Conservation (phyloP, 2,797 vertebrate species). For the Pampus argenteus region DNA sequence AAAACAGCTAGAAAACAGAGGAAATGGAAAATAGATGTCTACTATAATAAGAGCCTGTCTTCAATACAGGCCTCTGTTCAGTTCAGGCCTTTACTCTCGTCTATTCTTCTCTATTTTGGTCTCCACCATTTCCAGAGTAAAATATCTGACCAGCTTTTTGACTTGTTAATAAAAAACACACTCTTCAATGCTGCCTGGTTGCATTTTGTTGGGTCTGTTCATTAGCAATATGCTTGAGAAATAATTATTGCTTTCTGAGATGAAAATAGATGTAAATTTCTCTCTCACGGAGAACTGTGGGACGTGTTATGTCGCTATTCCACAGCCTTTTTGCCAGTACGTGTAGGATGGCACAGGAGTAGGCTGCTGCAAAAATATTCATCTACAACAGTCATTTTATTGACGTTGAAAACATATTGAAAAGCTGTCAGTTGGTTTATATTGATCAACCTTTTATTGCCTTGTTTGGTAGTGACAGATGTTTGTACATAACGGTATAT, state of each 20-base stretch:
- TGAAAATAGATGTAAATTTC: constrained; percentile 49
- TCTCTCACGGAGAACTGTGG: constrained; percentile 38
- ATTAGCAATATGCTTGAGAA: constrained; percentile 47
- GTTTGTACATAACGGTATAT: background rate
- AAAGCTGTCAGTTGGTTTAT: constrained; percentile 6
- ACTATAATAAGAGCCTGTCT: background rate
- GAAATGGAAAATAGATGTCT: background rate
- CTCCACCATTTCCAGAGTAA: background rate
- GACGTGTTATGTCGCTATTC: constrained; percentile 49
- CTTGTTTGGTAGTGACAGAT: constrained; percentile 3
- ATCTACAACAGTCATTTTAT: constrained; percentile 10
- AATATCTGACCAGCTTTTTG: background rate
- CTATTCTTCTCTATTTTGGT: constrained; percentile 6
- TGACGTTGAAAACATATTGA: constrained; percentile 27
- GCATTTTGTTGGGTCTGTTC: constrained; percentile 10
- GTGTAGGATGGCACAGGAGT: constrained; percentile 41
- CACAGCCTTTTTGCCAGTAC: constrained; percentile 33
- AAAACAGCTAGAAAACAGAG: background rate
- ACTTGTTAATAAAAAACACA: background rate
- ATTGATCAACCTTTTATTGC: background rate
- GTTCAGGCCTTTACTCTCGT: background rate
- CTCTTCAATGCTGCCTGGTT: background rate
- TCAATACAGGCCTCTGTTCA: background rate
- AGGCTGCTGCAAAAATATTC: constrained; percentile 31
- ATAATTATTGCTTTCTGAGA: constrained; percentile 33